Base-by-base conservation (phyloP, 2,888 invertebrate species). In the Cabera pusaria region DNA sequence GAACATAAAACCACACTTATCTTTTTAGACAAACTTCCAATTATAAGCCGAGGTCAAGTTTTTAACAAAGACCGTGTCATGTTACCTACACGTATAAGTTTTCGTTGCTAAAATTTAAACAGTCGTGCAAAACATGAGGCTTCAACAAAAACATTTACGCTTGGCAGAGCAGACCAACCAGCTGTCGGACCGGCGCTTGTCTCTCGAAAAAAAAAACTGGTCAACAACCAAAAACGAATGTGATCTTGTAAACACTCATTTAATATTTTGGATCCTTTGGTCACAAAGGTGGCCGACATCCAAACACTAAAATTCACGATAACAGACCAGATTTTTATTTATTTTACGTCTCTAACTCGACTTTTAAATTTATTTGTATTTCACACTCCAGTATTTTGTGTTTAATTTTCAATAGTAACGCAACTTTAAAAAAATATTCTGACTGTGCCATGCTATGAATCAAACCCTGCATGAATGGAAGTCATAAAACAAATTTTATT, bases 141-240 rank as follows among this genome's bases (percentile, higher is more conserved):
- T 58, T 51, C 63, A 41, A 48, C 74, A 87, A 87, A 87, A 87
- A 87, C 79, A 61, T 64, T 77, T 74, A 86, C 82, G 87, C 77
- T 81, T 68, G 78, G 72, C 52, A 64, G 64, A 73, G 62, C 83
- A 77, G 72, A 78, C 66, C 54, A 59, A 56, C 68, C 84, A 82
- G 79, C 83, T 84, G 85, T 56, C 69, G 51, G 37, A 45, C 58
- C 53, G 48, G 44, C 49, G 54, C 17, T 41, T 43, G 37, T 42
- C 41, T 24, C 29, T 36, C 2, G 4, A 35, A 32, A 10, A 35
- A 47, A 49, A 54, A 61, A 59, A 59, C 44, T 44, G 52, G 35
- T 41, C 43, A n/a, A n/a, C n/a, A n/a, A 4, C 14, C 4, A 39
- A 54, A 45, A 53, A 37, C 44, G 49, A 42, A 51, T 33, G 36